Evolutionary conservation across 53 echinoderm and acorn worm genomes (phyloP), one percentile per base, ranked within the genome.

Genomic region (Luidia sarsii): DNA sequence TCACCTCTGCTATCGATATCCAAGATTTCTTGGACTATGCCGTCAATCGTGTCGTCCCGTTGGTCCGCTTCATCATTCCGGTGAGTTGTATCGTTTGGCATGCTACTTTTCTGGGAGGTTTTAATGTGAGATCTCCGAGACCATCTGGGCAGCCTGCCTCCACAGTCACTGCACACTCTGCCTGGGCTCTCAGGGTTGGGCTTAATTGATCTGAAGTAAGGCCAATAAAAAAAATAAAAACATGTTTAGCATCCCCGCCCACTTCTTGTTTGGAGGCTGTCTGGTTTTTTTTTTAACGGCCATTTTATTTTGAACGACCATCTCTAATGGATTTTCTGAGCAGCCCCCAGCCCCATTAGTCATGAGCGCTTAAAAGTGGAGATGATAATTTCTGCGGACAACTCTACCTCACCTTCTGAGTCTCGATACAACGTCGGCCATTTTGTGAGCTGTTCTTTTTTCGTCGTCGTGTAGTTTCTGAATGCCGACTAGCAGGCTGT

Each of bases 401-500:
- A 2, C 19, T 34, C 33, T 15, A 19, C 5, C 67, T 81, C 67
- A 92, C 92, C 86, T 92, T 35, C 50, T 48, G 6, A 86, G 51
- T 59, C 89, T 82, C 0, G 61, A 24, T n/a, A 92, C 86, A 16
- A 92, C 77, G 28, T 89, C 89, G 10, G 92, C 92, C 62, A 92
- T 64, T 2, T 82, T 83, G 53, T 75, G 62, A 0, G 64, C 35
- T n/a, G 64, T 50, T 13, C 1, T 48, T 22, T 43, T 74, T 22
- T 92, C 92, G 49, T 82, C 46, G n/a, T 29, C 48, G 27, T 89
- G 89, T 0, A 92, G 77, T 9, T 19, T 54, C 48, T 89, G 89
- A 50, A 75, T 68, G 10, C 89, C 92, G 7, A 92, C 21, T 24
- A 92, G 71, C 29, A 89, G 56, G 36, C 92, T 92, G 52, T 92